Percentiles rank a stretch among this genome's conserved stretches.
phyloP scores from a whole-genome alignment of 2,888 invertebrate species.

The Pristionchus entomophagus region DNA sequence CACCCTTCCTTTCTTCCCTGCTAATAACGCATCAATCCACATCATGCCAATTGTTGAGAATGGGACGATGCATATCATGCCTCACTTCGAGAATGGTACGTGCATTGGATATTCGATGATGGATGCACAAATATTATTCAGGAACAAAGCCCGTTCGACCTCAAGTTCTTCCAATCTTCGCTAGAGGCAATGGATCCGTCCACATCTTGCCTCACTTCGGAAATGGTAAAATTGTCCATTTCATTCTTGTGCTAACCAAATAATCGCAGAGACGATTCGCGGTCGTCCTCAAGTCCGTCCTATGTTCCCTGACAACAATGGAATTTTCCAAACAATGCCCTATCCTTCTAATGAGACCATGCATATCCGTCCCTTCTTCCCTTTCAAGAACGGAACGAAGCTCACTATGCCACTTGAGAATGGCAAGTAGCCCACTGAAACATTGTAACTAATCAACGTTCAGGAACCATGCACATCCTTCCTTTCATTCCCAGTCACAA shows the following conservation, averaged over 20 bases:
- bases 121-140: not conserved
- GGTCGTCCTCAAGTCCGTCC: not conserved
- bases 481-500: not conserved
- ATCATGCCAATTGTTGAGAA: too few species aligned
- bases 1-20: too few species aligned
- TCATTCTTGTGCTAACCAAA: too few species aligned
- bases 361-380: too few species aligned
- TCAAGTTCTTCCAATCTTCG: not conserved
- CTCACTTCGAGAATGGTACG: not conserved
- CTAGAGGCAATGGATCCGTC: not conserved
- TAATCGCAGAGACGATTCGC: not conserved
- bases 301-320: not conserved
- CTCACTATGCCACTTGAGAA: not conserved
- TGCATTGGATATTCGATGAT: not conserved
- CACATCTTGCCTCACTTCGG: not conserved
- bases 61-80: not conserved
- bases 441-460: not conserved
- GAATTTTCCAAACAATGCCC: not conserved
- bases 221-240: not conserved
- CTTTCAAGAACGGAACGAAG: too few species aligned
- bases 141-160: not conserved
- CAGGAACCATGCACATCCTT: slow-evolving; percentile 13
- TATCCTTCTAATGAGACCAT: too few species aligned
- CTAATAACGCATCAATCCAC: too few species aligned
- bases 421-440: too few species aligned